Conservation (phyloP, 2,113 vertebrate species). For the Heterotis niloticus region DNA sequence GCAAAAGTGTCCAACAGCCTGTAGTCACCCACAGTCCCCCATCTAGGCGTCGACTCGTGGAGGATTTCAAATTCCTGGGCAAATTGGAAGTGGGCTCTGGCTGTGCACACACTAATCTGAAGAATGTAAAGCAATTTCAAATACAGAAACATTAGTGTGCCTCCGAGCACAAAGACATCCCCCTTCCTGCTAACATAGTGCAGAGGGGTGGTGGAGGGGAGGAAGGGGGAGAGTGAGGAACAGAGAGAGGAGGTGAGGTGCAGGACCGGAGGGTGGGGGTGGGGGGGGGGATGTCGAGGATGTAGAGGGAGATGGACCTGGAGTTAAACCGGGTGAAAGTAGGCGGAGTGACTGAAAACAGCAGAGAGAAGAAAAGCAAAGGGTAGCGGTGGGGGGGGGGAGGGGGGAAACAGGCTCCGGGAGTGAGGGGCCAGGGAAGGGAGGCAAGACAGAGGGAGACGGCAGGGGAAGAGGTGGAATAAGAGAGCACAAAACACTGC, state of each 20-base stretch:
- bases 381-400: background rate
- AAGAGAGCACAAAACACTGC: background rate
- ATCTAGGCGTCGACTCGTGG: slow-evolving; percentile 29
- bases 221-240: background rate
- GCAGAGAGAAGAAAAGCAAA: background rate
- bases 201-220: background rate
- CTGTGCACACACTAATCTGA: slow-evolving; percentile 41
- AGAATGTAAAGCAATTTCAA: slow-evolving; percentile 34
- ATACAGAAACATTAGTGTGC: slow-evolving; percentile 33
- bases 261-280: background rate
- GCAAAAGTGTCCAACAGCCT: background rate
- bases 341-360: background rate
- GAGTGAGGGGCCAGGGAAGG: slow-evolving; percentile 19
- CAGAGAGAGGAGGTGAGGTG: background rate
- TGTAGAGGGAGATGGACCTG: slow-evolving; percentile 10
- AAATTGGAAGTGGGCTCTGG: background rate
- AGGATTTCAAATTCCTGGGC: slow-evolving; percentile 41
- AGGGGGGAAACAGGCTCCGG: background rate
- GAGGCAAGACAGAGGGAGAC: slow-evolving; percentile 23
- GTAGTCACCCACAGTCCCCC: background rate
- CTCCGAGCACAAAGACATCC: slow-evolving; percentile 35
- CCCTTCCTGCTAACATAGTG: slow-evolving; percentile 19
- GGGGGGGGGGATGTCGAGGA: background rate
- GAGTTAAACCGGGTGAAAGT: slow-evolving; percentile 31
- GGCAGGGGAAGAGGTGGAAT: background rate